These are phyloP conservation scores for Scaptodrosophila latifasciaeformis DNA, from an alignment of 2,888 invertebrate genomes.

Conservation along the genomic window DNA sequence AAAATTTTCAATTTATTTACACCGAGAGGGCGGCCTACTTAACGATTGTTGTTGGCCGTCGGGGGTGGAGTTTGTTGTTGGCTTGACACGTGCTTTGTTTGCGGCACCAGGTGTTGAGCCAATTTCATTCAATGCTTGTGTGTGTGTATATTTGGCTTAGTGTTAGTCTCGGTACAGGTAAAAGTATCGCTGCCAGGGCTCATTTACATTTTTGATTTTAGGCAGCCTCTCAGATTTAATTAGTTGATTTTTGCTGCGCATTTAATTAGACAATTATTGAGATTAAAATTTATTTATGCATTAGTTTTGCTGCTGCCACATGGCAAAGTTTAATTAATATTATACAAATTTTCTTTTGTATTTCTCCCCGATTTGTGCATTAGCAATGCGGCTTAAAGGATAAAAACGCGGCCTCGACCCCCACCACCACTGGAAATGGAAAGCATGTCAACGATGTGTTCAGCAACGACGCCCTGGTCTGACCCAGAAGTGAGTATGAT, in stretches of 20 bases:
- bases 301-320: background rate
- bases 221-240: slow-evolving; percentile 9
- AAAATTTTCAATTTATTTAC: slow-evolving; percentile 46
- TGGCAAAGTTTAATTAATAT: slow-evolving; percentile 12
- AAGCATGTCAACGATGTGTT: slow-evolving; percentile 75
- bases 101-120: slow-evolving; percentile 10
- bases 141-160: slow-evolving; percentile 3
- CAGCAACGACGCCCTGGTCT: slow-evolving; percentile 73
- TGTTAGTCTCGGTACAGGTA: too few relatives aligned
- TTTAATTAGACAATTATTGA: slow-evolving; percentile 14
- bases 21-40: background rate
- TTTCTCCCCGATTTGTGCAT: too few relatives aligned
- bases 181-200: background rate
- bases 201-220: slow-evolving; percentile 26
- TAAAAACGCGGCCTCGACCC: slow-evolving; percentile 45
- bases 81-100: background rate
- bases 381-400: slow-evolving; percentile 74
- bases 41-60: background rate
- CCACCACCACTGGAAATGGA: slow-evolving; percentile 36
- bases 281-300: slow-evolving; percentile 5
- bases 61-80: background rate
- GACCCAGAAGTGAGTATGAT: slow-evolving; percentile 72
- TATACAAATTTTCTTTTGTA: background rate
- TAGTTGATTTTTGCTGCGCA: slow-evolving; percentile 13
- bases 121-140: slow-evolving; percentile 32